phyloP scores from a whole-genome alignment of 1,140 invertebrate genomes.

The Papilio machaon region DNA sequence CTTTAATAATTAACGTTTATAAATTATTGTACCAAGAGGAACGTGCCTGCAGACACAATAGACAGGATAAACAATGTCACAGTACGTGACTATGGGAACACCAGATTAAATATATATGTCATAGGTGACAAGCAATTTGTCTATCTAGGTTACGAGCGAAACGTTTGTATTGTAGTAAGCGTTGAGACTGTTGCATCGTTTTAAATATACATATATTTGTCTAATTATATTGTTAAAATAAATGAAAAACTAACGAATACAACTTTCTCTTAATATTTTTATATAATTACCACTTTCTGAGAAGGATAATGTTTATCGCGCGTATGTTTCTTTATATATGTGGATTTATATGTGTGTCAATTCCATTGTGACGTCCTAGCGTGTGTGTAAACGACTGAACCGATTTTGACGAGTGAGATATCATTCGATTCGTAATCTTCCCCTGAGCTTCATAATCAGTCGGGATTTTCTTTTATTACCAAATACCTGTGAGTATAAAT shows the following conservation, averaged over 20 bases:
- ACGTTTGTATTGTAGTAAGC: conserved; percentile 13
- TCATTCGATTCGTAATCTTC: background rate
- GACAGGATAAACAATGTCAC: conserved; percentile 11
- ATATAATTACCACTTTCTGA: too few species aligned
- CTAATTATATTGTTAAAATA: background rate
- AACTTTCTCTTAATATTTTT: too few species aligned
- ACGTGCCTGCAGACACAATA: conserved; percentile 10
- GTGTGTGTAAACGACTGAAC: too few species aligned
- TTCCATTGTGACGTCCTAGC: too few species aligned
- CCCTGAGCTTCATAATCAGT: too few species aligned
- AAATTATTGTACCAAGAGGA: background rate
- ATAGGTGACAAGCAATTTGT: conserved; percentile 28
- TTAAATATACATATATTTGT: background rate
- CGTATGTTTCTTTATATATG: too few species aligned
- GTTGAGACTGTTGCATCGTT: background rate
- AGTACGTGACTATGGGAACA: conserved; percentile 19
- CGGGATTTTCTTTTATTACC: background rate
- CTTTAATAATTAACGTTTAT: background rate
- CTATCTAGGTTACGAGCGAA: conserved; percentile 14
- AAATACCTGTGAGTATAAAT: background rate
- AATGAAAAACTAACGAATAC: background rate
- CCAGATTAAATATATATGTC: conserved; percentile 24
- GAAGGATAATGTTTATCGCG: too few species aligned
- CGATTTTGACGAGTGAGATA: background rate
- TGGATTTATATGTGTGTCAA: too few species aligned